Percentiles rank a stretch among this genome's conserved stretches.
phyloP scores from a whole-genome alignment of 2,113 vertebrate species.

The Salvator merianae region DNA sequence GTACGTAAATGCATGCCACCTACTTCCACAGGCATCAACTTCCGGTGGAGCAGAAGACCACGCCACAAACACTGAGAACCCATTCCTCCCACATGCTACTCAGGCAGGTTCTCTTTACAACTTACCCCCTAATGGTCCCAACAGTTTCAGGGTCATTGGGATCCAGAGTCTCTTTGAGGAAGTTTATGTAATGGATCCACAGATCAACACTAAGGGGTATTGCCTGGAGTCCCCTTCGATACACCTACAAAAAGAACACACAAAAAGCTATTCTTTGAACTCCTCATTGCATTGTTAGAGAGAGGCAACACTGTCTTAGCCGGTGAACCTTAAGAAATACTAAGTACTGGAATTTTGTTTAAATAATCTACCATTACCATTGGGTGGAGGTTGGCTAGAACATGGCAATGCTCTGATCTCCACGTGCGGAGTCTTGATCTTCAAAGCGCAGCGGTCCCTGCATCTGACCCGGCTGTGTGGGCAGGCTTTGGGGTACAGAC shows the following conservation, averaged over 20 bases:
- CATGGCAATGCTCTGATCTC: conserved; percentile 91
- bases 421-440: conserved; percentile 89
- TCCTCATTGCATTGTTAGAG: conserved; percentile 70
- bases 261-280: conserved; percentile 73
- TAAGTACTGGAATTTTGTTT: conserved; percentile 87
- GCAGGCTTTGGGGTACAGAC: conserved; percentile 90
- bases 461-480: conserved; percentile 88
- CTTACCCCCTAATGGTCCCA: conserved; percentile 90
- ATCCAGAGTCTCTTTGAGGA: conserved; percentile 94
- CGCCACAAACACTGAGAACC: not conserved
- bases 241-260: conserved; percentile 86
- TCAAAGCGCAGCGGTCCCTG: conserved; percentile 87
- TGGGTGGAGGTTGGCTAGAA: conserved; percentile 90
- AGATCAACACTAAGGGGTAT: conserved; percentile 98
- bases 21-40: not conserved
- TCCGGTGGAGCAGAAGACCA: not conserved
- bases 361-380: conserved; percentile 93
- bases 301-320: conserved; percentile 85
- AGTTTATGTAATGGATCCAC: conserved; percentile 98
- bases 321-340: conserved; percentile 85
- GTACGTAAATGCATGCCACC: not conserved
- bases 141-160: conserved; percentile 84
- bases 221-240: conserved; percentile 94
- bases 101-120: accelerated
- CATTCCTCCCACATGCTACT: accelerated